Percentiles rank a stretch among this genome's conserved stretches.
Evolutionary conservation across 2,888 invertebrate genomes (phyloP).

Genomic region (Oxycera nigricornis): DNA sequence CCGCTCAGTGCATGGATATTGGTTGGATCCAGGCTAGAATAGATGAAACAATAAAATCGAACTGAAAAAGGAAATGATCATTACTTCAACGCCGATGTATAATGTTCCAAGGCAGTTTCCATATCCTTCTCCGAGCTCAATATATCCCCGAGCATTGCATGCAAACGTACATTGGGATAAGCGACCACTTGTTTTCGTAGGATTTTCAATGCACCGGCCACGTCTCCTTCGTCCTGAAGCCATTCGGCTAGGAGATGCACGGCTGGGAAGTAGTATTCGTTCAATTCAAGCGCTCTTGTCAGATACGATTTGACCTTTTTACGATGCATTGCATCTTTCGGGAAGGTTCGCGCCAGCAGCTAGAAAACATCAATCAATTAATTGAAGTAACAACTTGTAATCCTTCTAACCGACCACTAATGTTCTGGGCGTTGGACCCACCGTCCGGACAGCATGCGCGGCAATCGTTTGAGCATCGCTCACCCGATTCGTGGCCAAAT

Average conservation of each 20-base stretch:
- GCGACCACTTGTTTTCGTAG: constrained; percentile 68
- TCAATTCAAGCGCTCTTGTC: constrained; percentile 75
- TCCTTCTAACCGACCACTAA: constrained; percentile 72
- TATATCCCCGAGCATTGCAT: constrained; percentile 58
- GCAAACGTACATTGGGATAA: constrained; percentile 57
- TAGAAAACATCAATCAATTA: constrained; percentile 57
- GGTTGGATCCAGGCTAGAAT: constrained; percentile 56
- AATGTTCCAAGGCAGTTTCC: constrained; percentile 58
- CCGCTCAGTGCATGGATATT: constrained; percentile 57
- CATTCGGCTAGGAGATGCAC: constrained; percentile 76
- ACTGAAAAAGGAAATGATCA: not conserved
- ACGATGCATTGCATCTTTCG: constrained; percentile 67
- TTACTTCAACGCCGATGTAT: constrained; percentile 57
- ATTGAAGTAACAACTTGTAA: not conserved
- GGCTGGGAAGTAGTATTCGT: constrained; percentile 75
- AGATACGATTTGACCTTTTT: constrained; percentile 72
- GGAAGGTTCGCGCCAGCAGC: constrained; percentile 77
- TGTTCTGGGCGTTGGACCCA: constrained; percentile 75
- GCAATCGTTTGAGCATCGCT: constrained; percentile 78
- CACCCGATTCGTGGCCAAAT: constrained; percentile 70
- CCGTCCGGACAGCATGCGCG: constrained; percentile 73
- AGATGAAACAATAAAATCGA: not conserved
- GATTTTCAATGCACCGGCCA: constrained; percentile 72
- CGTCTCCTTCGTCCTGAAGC: constrained; percentile 70
- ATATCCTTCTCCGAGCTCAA: constrained; percentile 55